Base-by-base conservation (phyloP, 2,888 invertebrate genomes). In the Eristalis intricaria region DNA sequence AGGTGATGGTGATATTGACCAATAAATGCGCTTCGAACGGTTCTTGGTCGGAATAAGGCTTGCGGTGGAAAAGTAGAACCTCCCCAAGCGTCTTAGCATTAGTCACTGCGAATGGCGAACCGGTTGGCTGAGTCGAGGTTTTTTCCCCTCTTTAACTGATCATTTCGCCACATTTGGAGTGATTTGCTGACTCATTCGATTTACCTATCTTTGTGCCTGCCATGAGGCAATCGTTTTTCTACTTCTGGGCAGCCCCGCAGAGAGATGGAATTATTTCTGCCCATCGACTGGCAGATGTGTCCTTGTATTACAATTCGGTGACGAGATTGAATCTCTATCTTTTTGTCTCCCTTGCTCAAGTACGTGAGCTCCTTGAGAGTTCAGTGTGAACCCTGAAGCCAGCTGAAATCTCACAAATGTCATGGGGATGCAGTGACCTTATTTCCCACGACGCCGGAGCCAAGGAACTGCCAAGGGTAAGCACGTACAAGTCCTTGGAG, bases 361-460 rank as follows among this genome's bases (percentile, higher is more conserved):
- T 74, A 43, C 63, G 63, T 60, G 43, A 65, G 43, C 69, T 80
- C 79, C 79, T 84, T 32, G 32, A 8, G 32, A 8, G 32, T 32
- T 32, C 32, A 32, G 32, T 32, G 32, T 32, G 32, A 32, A 32
- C 43, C n/a, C n/a, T 4, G n/a, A 19, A 43, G 40, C 1, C 15
- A n/a, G 43, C 7, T 19, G n/a, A 2, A 19, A 19, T 19, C 50
- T 2, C 50, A 50, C 29, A 22, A 66, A 40, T 65, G 38, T 66
- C 38, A 23, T 60, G 43, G 11, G n/a, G n/a, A 84, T 76, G 63
- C 81, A 84, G 56, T 84, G 84, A 84, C 81, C 81, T 84, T 66
- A 68, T 81, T 84, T 68, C 69, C 61, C 10, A 32, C 32, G 32
- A 4, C 29, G 29, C 50, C 70, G 71, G 69, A 56, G 70, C 40